A percentile compares a stretch with the other conserved stretches of the same genome.
phyloP scores from a whole-genome alignment of 2,888 invertebrate species.

The Eilema caniola region DNA sequence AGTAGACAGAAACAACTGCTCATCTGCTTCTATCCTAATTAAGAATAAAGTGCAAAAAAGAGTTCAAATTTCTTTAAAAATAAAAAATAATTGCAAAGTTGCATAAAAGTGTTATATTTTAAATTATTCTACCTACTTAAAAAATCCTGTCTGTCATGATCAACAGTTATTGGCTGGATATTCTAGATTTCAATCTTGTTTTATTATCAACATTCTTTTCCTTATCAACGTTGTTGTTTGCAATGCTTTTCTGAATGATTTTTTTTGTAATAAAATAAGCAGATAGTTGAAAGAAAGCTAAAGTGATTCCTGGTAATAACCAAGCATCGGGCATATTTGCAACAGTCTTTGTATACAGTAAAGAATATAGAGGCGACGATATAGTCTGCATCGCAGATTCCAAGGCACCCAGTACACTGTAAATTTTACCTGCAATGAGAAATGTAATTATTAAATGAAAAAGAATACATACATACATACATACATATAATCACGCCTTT shows the following conservation, averaged over 20 bases:
- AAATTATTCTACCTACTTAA: constrained; percentile 5
- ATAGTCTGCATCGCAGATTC: constrained; percentile 81
- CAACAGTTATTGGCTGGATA: constrained; percentile 16
- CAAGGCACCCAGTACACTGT: constrained; percentile 80
- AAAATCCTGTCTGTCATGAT: background rate
- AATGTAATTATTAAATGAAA: background rate
- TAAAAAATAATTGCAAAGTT: background rate
- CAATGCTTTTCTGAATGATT: constrained; percentile 43
- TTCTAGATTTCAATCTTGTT: constrained; percentile 33
- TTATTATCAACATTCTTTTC: constrained; percentile 45
- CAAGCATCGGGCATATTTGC: constrained; percentile 75
- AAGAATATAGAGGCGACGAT: constrained; percentile 76
- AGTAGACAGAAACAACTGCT: background rate
- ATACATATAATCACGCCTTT: too few species aligned
- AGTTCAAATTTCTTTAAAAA: background rate
- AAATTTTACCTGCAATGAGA: constrained; percentile 81
- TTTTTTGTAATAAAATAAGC: constrained; percentile 70
- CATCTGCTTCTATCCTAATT: background rate
- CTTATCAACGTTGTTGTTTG: constrained; percentile 38
- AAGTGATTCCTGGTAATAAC: constrained; percentile 73
- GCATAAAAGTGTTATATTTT: constrained; percentile 11
- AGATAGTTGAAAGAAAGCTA: constrained; percentile 70
- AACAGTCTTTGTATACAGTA: constrained; percentile 79
- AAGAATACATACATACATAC: too few species aligned
- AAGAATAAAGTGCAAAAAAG: background rate